phyloP scores from a whole-genome alignment of 2,113 vertebrate species.

The Ochotona curzoniae region DNA sequence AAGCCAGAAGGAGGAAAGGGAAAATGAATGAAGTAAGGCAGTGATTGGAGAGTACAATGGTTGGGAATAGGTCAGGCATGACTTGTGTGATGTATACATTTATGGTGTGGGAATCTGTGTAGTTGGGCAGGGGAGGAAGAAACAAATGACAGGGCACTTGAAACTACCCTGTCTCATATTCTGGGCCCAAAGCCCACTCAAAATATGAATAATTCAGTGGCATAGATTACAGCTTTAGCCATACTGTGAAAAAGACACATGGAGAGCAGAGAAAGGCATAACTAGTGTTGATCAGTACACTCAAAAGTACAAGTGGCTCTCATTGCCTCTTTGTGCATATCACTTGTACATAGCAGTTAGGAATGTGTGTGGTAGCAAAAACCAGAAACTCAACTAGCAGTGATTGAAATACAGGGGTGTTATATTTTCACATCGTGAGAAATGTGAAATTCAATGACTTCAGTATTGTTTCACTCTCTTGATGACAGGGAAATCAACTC shows the following conservation, averaged over 20 bases:
- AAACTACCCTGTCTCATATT: not conserved
- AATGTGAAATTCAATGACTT: not conserved
- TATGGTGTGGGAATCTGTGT: too few species aligned
- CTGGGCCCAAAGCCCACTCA: not conserved
- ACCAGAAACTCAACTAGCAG: not conserved
- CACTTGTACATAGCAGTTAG: not conserved
- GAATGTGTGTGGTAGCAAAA: conserved; percentile 10
- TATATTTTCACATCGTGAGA: not conserved
- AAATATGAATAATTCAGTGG: not conserved
- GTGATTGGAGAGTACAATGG: not conserved
- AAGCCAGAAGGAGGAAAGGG: not conserved
- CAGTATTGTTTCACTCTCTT: not conserved
- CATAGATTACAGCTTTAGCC: not conserved
- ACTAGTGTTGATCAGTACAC: not conserved
- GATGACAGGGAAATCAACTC: too few species aligned
- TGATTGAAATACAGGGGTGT: not conserved
- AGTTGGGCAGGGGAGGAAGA: not conserved
- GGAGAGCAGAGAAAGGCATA: not conserved
- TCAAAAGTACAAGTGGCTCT: not conserved
- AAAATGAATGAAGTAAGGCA: not conserved
- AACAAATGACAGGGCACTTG: not conserved
- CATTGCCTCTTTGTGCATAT: not conserved
- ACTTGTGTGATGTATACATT: not conserved
- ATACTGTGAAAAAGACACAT: conserved; percentile 1
- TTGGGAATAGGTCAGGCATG: not conserved